Percentiles rank a stretch among this genome's conserved stretches.
phyloP scores from a whole-genome alignment of 2,113 vertebrate species.

The Azemiops feae region DNA sequence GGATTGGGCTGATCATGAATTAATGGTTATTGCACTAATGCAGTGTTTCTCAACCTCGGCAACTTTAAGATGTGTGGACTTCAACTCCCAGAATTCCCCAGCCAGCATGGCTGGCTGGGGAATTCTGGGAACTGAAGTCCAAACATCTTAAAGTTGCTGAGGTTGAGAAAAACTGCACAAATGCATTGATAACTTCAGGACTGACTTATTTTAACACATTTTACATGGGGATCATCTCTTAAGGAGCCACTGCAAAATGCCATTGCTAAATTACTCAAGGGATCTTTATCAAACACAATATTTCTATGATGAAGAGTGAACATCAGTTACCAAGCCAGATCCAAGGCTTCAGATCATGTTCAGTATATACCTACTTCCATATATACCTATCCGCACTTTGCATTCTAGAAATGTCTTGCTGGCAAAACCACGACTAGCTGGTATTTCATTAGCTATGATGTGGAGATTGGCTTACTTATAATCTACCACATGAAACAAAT shows the following conservation, averaged over 20 bases:
- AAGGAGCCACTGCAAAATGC: background rate
- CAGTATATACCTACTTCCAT: background rate
- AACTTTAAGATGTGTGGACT: background rate
- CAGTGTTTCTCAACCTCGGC: background rate
- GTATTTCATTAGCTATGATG: background rate
- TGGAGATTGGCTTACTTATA: background rate
- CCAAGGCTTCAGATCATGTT: background rate
- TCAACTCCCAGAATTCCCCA: background rate
- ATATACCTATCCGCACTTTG: background rate
- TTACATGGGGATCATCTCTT: background rate
- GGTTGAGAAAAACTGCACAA: background rate
- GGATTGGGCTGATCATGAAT: background rate
- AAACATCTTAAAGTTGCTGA: background rate
- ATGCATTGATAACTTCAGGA: background rate
- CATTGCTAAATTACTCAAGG: background rate
- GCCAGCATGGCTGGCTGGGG: too few species aligned
- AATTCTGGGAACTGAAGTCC: too few species aligned
- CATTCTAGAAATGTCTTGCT: background rate
- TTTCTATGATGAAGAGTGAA: background rate
- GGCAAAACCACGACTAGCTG: background rate
- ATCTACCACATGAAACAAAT: background rate
- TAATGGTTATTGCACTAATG: background rate
- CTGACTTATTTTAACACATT: background rate
- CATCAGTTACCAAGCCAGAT: background rate
- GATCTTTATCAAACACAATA: background rate